Conservation (phyloP, 64 coral and sea anemone species). For the Montipora cactus region DNA sequence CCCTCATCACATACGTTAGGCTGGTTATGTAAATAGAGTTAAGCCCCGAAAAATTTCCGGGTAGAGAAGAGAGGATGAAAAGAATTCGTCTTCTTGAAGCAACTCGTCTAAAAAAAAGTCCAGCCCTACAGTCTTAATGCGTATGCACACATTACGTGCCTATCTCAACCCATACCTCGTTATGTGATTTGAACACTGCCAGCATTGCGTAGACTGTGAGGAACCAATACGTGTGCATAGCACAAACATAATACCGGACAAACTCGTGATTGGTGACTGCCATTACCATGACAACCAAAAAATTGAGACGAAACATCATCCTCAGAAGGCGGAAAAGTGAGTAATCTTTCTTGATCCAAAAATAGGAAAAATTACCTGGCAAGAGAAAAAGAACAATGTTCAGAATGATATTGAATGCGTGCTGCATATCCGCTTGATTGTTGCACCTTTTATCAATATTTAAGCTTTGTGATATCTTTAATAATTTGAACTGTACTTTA, state of each 20-base stretch:
- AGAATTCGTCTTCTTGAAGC: no score
- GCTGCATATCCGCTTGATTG: no score
- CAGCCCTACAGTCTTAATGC: no score
- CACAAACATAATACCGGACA: slow-evolving; percentile 97
- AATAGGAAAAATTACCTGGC: slow-evolving; percentile 98
- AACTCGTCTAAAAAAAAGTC: no score
- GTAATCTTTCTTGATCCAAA: slow-evolving; percentile 96
- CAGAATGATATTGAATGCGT: no score
- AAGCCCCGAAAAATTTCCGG: no score
- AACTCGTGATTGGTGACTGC: slow-evolving; percentile 99
- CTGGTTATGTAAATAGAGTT: no score
- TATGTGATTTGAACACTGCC: slow-evolving; percentile 80
- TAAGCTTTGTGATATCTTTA: no score
- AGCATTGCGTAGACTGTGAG: slow-evolving; percentile 97
- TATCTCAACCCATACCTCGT: slow-evolving; percentile 65
- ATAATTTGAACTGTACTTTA: no score
- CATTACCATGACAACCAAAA: slow-evolving; percentile 99
- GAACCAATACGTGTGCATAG: slow-evolving; percentile 99
- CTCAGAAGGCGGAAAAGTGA: slow-evolving; percentile 92
- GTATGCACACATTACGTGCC: neutral
- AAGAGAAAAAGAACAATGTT: neutral
- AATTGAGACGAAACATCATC: slow-evolving; percentile 99
- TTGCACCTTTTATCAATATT: no score
- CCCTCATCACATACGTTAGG: no score
- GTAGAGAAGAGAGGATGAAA: no score